These are phyloP conservation scores for Erebia aethiops DNA, from an alignment of 2,888 invertebrate genomes.

Conservation along the genomic window DNA sequence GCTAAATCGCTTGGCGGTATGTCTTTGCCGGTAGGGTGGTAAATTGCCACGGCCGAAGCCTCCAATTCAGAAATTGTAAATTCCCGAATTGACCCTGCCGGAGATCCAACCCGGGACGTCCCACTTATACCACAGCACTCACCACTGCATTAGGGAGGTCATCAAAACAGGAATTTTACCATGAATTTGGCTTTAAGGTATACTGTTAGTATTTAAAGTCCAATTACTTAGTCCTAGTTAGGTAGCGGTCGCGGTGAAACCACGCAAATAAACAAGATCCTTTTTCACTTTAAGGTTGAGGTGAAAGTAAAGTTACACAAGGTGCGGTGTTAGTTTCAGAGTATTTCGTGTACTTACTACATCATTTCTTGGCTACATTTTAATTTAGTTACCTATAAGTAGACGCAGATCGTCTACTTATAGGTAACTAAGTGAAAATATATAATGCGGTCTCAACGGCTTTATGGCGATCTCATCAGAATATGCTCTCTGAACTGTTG, in stretches of 20 bases:
- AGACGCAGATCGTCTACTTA: no score
- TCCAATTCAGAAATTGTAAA: no score
- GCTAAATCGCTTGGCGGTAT: no score
- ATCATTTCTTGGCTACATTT: neutral
- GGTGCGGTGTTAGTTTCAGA: conserved; percentile 36
- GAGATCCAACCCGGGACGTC: no score
- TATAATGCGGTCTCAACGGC: no score
- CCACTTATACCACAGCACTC: no score
- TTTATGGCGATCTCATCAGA: no score
- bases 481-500: no score
- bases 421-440: neutral
- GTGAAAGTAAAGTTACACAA: conserved; percentile 44
- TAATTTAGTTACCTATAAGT: neutral
- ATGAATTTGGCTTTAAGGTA: neutral
- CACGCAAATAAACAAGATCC: conserved; percentile 58
- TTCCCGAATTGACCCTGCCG: no score
- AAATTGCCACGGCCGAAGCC: no score
- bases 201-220: conserved; percentile 21
- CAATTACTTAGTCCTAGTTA: conserved; percentile 52
- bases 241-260: conserved; percentile 43
- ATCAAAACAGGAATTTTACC: neutral
- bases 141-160: no score
- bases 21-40: no score
- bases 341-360: neutral
- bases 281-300: conserved; percentile 61